Percentiles rank a stretch among this genome's conserved stretches.
phyloP scores from a whole-genome alignment of 1,140 invertebrate genomes.

The Rhynchophorus ferrugineus region DNA sequence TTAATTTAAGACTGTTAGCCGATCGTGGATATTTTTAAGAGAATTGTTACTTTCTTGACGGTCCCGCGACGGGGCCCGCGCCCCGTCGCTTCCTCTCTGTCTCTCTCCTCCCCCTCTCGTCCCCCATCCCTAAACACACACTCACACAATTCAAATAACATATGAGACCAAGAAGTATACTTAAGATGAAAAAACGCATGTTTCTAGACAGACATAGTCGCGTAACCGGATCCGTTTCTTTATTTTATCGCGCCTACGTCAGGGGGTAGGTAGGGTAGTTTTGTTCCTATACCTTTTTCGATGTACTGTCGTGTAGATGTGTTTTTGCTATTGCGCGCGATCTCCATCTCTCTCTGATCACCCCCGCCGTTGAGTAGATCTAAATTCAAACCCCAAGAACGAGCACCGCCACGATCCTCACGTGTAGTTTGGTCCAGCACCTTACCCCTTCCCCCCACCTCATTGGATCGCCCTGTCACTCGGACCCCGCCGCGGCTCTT shows the following conservation, averaged over 20 bases:
- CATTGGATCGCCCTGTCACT: no score
- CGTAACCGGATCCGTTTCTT: not conserved
- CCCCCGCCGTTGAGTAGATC: no score
- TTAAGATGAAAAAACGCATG: constrained; percentile 1
- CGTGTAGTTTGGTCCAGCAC: no score
- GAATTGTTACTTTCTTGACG: constrained; percentile 31
- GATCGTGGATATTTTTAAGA: constrained; percentile 28
- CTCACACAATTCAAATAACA: not conserved
- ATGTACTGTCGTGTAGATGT: no score
- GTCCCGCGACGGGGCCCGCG: constrained; percentile 1
- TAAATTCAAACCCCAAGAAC: no score
- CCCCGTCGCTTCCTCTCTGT: constrained; percentile 8
- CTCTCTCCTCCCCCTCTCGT: not conserved
- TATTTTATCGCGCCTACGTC: not conserved
- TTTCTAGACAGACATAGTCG: not conserved
- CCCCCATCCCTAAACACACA: not conserved
- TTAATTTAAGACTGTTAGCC: constrained; percentile 40
- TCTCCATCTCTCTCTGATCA: no score
- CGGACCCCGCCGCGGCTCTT: no score
- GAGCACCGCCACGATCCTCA: no score
- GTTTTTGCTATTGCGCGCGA: no score
- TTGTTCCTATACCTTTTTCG: no score
- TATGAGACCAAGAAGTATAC: constrained; percentile 1
- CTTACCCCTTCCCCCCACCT: no score
- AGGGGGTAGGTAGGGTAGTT: no score